These are phyloP conservation scores for Trididemnum nubilum DNA, from an alignment of 23 tunicate genomes.

Conservation along the genomic window DNA sequence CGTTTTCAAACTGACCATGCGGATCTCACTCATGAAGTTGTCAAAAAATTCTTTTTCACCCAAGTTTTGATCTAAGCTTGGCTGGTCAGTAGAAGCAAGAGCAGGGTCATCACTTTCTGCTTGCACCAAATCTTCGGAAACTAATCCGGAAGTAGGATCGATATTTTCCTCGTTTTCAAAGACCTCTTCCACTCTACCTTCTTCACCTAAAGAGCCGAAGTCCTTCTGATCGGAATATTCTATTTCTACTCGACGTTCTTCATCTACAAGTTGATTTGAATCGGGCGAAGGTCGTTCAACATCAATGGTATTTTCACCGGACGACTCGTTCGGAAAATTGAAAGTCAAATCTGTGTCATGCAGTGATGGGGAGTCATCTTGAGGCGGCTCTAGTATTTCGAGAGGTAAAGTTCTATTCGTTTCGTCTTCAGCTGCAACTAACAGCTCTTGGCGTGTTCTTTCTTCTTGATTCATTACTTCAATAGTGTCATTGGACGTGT, in stretches of 20 bases:
- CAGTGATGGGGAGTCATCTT: not conserved
- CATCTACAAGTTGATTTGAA: not conserved
- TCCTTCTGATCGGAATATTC: not conserved
- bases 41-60: not conserved
- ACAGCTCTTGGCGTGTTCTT: not conserved
- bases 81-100: not conserved
- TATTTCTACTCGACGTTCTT: not conserved
- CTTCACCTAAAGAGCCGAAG: no score
- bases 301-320: not conserved
- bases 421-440: not conserved
- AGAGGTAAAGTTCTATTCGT: not conserved
- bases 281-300: not conserved
- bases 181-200: not conserved
- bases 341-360: not conserved
- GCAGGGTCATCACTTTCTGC: not conserved
- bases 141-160: not conserved
- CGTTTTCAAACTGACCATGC: not conserved
- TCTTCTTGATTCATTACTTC: not conserved
- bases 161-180: not conserved
- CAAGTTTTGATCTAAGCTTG: not conserved
- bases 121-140: not conserved
- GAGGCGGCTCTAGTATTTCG: not conserved
- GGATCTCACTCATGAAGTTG: not conserved
- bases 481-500: no score
- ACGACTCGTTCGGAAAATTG: not conserved